Evolutionary conservation across 2,888 invertebrate genomes (phyloP), one percentile per base, ranked within the genome.

Genomic region (Scaptomyza cyrtandrae): DNA sequence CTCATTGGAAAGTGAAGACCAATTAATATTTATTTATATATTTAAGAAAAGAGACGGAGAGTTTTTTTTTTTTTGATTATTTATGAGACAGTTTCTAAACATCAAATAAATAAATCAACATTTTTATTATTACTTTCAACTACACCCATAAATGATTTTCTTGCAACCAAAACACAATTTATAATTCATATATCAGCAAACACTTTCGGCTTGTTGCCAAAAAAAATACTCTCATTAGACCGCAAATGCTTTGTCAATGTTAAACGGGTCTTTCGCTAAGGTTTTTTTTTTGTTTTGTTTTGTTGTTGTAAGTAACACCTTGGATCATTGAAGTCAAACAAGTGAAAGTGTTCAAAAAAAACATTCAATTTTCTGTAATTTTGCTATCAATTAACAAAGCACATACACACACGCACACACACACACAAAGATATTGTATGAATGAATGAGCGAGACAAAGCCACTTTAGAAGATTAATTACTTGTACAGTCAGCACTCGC

Each of bases 351-450:
- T 60, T 75, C 56, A 60, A 77, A 10, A 39, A 39, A 14, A 77
- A 79, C 86, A 85, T 83, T 88, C 76, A 88, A 88, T 88, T 83
- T 80, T 71, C 56, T 64, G 69, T 81, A 86, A 84, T 84, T 88
- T 86, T 79, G 84, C 84, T 86, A 88, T 88, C 85, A 86, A 86
- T 88, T 86, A 86, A 88, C 73, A 79, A 86, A 83, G 66, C 71
- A 52, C 62, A 19, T 14, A 11, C 16, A 11, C 19, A 52, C 24
- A 24, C 24, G 3, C 24, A 24, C 29, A 16, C 19, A 19, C 39
- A 49, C 10, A 68, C 3, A 55, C 3, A 53, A 1, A 43, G 19
- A 19, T 11, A 55, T 46, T 59, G 55, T 45, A 58, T 60, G 60
- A 54, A 58, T 61, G 53, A 56, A 46, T 50, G 16, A 27, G 61